phyloP scores from a whole-genome alignment of 2,888 invertebrate genomes.

The Augiades crinisus region DNA sequence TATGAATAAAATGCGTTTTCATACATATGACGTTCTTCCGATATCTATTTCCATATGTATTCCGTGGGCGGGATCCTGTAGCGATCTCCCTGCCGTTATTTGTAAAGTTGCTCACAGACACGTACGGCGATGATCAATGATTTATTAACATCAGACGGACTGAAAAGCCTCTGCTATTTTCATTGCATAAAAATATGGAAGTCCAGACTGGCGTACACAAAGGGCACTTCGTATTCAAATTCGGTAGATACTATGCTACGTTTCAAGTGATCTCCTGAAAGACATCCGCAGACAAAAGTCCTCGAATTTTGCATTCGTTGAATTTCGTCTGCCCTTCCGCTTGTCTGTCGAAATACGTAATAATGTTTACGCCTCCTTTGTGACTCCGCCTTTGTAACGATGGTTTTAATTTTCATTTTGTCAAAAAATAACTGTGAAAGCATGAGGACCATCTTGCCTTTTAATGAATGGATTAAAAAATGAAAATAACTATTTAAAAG shows the following conservation, averaged over 20 bases:
- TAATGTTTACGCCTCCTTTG: not conserved
- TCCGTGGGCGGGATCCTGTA: too few species aligned
- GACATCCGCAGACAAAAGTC: slow-evolving; percentile 3
- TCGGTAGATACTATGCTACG: not conserved
- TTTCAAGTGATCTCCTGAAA: not conserved
- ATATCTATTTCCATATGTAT: too few species aligned
- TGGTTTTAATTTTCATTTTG: slow-evolving; percentile 2
- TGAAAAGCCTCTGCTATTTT: too few species aligned
- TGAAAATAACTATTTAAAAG: too few species aligned
- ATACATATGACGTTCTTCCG: too few species aligned
- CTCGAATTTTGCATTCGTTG: slow-evolving; percentile 1
- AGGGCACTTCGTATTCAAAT: not conserved
- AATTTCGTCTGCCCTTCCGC: not conserved
- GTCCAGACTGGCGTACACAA: not conserved
- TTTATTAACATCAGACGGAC: too few species aligned
- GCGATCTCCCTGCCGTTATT: too few species aligned
- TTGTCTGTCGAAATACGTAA: slow-evolving; percentile 2
- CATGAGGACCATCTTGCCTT: not conserved
- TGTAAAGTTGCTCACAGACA: too few species aligned
- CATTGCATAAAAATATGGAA: too few species aligned
- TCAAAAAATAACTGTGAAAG: not conserved
- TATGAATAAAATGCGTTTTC: too few species aligned
- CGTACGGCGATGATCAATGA: too few species aligned
- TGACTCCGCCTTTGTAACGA: not conserved
- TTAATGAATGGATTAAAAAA: not conserved